A percentile compares a stretch with the other conserved stretches of the same genome.
phyloP scores from a whole-genome alignment of 2,113 vertebrate genomes.

The Piaya cayana region DNA sequence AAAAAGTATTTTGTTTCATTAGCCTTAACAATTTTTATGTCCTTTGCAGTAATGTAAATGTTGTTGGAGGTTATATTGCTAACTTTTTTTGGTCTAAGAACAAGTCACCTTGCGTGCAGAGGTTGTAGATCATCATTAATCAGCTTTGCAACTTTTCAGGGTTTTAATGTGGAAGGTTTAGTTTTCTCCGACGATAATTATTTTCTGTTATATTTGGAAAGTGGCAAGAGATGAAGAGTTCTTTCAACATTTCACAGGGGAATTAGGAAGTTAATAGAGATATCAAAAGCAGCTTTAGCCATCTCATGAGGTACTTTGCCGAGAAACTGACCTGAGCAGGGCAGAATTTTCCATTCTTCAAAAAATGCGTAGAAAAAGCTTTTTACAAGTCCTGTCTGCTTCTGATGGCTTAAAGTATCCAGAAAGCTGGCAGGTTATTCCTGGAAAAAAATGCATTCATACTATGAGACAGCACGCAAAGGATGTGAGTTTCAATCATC shows the following conservation, averaged over 20 bases:
- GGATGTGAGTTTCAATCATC: neutral
- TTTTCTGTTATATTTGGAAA: neutral
- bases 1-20: neutral
- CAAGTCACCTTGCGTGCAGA: neutral
- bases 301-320: neutral
- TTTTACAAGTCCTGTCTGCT: neutral
- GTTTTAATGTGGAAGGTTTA: neutral
- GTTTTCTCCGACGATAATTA: neutral
- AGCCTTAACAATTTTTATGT: neutral
- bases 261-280: neutral
- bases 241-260: neutral
- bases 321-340: neutral
- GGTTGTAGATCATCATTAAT: neutral
- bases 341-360: neutral
- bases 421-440: neutral
- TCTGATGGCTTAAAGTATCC: neutral
- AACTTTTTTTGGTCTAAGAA: neutral
- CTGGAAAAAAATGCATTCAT: neutral
- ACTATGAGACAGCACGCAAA: neutral
- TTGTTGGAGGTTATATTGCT: neutral
- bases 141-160: neutral
- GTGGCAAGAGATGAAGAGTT: neutral
- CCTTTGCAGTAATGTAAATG: neutral
- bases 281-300: neutral
- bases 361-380: neutral